A percentile compares a stretch with the other conserved stretches of the same genome.
These are phyloP conservation scores for Metopia argyrocephala DNA, from an alignment of 2,888 invertebrate species.

Conservation along the genomic window DNA sequence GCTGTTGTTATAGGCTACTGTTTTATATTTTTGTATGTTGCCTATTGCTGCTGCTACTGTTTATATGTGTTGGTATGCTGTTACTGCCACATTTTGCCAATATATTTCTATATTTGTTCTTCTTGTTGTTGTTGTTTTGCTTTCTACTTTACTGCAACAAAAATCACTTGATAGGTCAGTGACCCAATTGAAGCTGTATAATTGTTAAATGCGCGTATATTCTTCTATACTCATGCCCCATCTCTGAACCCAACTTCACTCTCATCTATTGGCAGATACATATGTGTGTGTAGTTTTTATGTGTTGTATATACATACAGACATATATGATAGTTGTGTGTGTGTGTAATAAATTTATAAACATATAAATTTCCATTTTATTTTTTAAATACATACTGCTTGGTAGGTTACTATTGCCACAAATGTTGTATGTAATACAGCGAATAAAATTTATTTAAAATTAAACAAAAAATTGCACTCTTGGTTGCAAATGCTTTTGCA, in stretches of 20 bases:
- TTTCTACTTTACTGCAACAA: conserved; percentile 58
- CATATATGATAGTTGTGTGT: neutral
- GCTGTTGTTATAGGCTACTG: conserved; percentile 46
- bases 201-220: conserved; percentile 65
- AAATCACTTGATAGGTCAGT: conserved; percentile 77
- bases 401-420: neutral
- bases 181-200: conserved; percentile 72
- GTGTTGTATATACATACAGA: neutral
- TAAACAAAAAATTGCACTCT: conserved; percentile 5
- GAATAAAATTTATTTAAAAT: conserved; percentile 8
- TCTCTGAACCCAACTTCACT: conserved; percentile 29
- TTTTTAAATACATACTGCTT: conserved; percentile 33
- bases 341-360: neutral
- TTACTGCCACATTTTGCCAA: conserved; percentile 64
- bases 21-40: conserved; percentile 28
- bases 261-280: neutral
- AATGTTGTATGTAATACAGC: conserved; percentile 11
- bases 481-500: too few species aligned
- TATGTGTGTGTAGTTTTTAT: neutral
- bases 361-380: conserved; percentile 25
- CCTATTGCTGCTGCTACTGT: conserved; percentile 28
- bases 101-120: conserved; percentile 24
- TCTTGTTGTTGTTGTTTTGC: conserved; percentile 13
- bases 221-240: conserved; percentile 41
- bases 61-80: conserved; percentile 48